Evolutionary conservation across 30 jellyfish, hydroid and myxozoan species (phyloP).

Genomic region (Hydractinia symbiolongicarpus): DNA sequence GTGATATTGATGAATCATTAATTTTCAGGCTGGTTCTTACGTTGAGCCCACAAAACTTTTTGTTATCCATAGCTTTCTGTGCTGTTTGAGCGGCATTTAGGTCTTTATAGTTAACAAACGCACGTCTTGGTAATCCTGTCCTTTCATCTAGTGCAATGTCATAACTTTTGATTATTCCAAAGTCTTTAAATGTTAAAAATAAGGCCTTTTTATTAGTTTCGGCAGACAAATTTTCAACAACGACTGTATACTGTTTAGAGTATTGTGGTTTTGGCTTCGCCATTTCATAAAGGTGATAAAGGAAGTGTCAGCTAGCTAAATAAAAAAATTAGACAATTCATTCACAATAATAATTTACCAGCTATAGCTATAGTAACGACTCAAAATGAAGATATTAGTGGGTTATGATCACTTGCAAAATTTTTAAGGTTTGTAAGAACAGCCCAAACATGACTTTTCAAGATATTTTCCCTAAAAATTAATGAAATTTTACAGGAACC

Average conservation of each 20-base stretch:
- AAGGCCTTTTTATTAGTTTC: not conserved
- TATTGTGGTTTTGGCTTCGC: not conserved
- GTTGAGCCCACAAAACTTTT: not conserved
- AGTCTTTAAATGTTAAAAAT: not conserved
- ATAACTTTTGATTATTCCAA: not conserved
- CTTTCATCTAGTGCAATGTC: not conserved
- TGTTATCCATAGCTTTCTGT: not conserved
- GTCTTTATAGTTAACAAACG: slow-evolving; percentile 15
- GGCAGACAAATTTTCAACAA: not conserved
- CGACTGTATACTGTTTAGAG: not conserved
- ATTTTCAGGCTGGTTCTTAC: not conserved
- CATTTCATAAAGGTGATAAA: too few relatives aligned
- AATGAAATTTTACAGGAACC: too few relatives aligned
- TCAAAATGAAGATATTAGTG: too few relatives aligned
- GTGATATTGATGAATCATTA: not conserved
- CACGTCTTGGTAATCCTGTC: not conserved
- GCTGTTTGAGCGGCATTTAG: not conserved
- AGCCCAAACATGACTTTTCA: too few relatives aligned
- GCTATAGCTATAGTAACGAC: too few relatives aligned
- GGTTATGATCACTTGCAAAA: too few relatives aligned
- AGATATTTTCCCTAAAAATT: too few relatives aligned
- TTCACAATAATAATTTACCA: too few relatives aligned
- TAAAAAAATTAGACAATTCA: too few relatives aligned
- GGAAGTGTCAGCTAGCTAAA: too few relatives aligned
- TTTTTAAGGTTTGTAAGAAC: too few relatives aligned